A percentile compares a stretch with the other conserved stretches of the same genome.
phyloP scores from a whole-genome alignment of 2,797 vertebrate genomes.

The Hephaestus fuliginosus region DNA sequence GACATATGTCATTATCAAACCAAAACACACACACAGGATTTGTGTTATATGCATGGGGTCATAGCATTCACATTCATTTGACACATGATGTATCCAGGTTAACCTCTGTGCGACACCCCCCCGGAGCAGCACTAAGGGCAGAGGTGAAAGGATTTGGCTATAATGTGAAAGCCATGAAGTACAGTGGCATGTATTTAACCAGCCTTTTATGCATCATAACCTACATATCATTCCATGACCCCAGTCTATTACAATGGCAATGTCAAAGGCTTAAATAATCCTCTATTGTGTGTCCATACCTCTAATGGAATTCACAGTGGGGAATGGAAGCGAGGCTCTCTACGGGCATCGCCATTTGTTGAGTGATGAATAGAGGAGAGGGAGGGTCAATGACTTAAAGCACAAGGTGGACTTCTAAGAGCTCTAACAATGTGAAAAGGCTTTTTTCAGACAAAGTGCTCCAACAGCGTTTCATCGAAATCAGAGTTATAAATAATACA shows the following conservation, averaged over 20 bases:
- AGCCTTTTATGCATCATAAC: constrained; percentile 15
- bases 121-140: constrained; percentile 1
- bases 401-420: constrained; percentile 67
- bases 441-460: constrained; percentile 58
- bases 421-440: constrained; percentile 50
- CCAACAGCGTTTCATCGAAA: constrained; percentile 65
- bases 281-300: constrained; percentile 49
- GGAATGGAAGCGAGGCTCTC: constrained; percentile 45
- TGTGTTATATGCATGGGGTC: not conserved
- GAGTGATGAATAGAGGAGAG: constrained; percentile 61
- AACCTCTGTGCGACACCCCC: not conserved
- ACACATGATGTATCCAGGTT: constrained; percentile 6
- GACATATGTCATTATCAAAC: not conserved
- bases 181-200: constrained; percentile 39
- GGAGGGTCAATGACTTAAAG: constrained; percentile 72
- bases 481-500: constrained; percentile 78
- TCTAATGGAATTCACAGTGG: constrained; percentile 71
- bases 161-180: constrained; percentile 27
- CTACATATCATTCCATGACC: constrained; percentile 39
- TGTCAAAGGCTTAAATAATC: constrained; percentile 57
- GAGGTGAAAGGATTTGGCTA: constrained; percentile 30
- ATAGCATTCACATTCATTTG: constrained; percentile 1
- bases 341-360: constrained; percentile 46
- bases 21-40: not conserved
- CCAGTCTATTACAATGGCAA: constrained; percentile 55